Base-by-base conservation (phyloP, 2,888 invertebrate genomes). In the Octonoba sinensis region DNA sequence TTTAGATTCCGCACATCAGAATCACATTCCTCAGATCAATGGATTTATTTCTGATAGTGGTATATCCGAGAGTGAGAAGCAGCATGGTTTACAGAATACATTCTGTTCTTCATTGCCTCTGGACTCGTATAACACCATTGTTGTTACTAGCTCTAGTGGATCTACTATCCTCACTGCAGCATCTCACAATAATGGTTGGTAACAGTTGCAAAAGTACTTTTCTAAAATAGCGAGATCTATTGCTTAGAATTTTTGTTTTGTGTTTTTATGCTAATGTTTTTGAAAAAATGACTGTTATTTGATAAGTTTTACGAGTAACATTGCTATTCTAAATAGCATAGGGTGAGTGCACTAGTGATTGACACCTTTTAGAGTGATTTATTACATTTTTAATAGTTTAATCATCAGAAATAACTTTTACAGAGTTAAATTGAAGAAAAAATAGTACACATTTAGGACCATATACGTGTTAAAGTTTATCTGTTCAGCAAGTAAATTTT, bases 11-110 rank as follows among this genome's bases (percentile, higher is more conserved):
- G 44, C 44, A 44, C 73, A 70, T 51, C 73, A 69, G 16, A 83
- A 83, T 54, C 83, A 83, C 78, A 78, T 83, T 77, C 83, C 83
- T 20, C 83, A 83, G 57, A 47, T 78, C 16, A 83, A 83, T 59
- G 83, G 83, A 47, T 78, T 60, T 18, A 64, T 78, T 44, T 62
- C 83, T 27, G 72, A 71, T 22, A 75, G 70, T 22, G 59, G 62
- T 69, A 60, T 62, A 44, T 69, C 73, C 44, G 59, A 24, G 20
- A 56, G 66, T 1, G 69, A 75, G 36, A 51, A 20, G 20, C 47
- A 44, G 44, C 18, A 22, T 12, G 24, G 12, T 49, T 36, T 74
- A 24, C 56, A 64, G 56, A 64, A 46, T 24, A 22, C 62, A n/a
- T 66, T 66, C 12, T 56, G 24, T 20, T 65, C 69, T 15, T 64